Evolutionary conservation across 2,888 invertebrate genomes (phyloP).

Genomic region (Platynereis dumerilii): DNA sequence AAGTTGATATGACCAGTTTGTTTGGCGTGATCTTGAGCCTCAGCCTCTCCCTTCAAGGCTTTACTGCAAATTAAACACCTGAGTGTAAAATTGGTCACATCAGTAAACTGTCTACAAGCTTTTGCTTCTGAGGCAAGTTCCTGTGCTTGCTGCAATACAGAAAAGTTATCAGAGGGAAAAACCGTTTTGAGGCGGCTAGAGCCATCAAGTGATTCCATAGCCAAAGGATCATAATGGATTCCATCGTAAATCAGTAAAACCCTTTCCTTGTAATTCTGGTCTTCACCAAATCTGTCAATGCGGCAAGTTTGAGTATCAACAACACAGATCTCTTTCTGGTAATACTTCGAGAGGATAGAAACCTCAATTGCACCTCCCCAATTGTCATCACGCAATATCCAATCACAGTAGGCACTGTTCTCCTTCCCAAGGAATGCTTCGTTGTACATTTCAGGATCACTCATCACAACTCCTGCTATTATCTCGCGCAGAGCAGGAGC

Average conservation of each 20-base stretch:
- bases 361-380: constrained; percentile 98
- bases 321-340: constrained; percentile 90
- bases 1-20: constrained; percentile 76
- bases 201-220: constrained; percentile 73
- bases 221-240: constrained; percentile 94
- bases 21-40: constrained; percentile 85
- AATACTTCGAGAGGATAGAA: constrained; percentile 82
- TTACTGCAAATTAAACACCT: constrained; percentile 83
- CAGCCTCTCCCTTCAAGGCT: constrained; percentile 78
- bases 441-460: constrained; percentile 78
- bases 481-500: constrained; percentile 82
- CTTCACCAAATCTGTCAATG: constrained; percentile 90
- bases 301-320: constrained; percentile 86
- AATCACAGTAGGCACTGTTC: constrained; percentile 83
- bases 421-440: constrained; percentile 81
- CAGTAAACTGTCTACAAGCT: constrained; percentile 87
- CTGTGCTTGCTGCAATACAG: constrained; percentile 79
- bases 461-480: constrained; percentile 82
- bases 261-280: constrained; percentile 80
- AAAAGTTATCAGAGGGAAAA: constrained; percentile 78
- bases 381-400: constrained; percentile 80
- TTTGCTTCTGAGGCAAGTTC: constrained; percentile 87
- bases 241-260: constrained; percentile 93
- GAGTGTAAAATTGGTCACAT: constrained; percentile 84
- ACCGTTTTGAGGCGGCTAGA: constrained; percentile 72